Conservation (phyloP, 1,140 invertebrate species). For the Drosophila bocki region DNA sequence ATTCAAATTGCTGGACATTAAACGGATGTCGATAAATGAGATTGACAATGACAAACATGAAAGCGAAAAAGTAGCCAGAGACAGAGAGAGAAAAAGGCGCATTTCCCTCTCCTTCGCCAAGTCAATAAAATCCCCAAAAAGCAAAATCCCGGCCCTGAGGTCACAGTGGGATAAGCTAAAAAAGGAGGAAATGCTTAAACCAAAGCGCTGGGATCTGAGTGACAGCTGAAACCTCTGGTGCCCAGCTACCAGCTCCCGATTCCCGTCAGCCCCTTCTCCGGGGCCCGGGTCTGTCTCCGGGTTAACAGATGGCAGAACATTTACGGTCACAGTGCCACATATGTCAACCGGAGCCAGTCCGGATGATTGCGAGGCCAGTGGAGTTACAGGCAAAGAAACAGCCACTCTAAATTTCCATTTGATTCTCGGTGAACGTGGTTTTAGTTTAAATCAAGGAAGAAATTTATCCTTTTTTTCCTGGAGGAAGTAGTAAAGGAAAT, state of each 20-base stretch:
- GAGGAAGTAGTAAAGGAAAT: background rate
- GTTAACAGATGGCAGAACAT: slow-evolving; percentile 82
- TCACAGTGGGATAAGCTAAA: slow-evolving; percentile 56
- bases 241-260: background rate
- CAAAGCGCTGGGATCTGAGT: slow-evolving; percentile 60
- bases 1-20: slow-evolving; percentile 77
- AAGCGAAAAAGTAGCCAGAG: slow-evolving; percentile 72
- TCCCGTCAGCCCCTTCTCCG: background rate
- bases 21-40: slow-evolving; percentile 80
- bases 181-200: slow-evolving; percentile 63
- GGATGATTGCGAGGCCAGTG: slow-evolving; percentile 38
- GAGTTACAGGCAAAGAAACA: slow-evolving; percentile 8
- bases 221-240: slow-evolving; percentile 37
- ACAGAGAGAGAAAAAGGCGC: slow-evolving; percentile 1
- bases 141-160: slow-evolving; percentile 70
- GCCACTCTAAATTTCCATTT: background rate
- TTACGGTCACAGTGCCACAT: slow-evolving; percentile 70
- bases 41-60: slow-evolving; percentile 83
- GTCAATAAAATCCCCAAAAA: slow-evolving; percentile 67
- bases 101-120: slow-evolving; percentile 41
- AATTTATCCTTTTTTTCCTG: background rate
- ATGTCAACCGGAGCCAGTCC: slow-evolving; percentile 59
- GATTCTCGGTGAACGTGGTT: background rate
- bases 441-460: background rate
- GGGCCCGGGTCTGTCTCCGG: slow-evolving; percentile 25